Evolutionary conservation across 1,140 invertebrate genomes (phyloP), one percentile per base, ranked within the genome.

Genomic region (Bombus waltoni): DNA sequence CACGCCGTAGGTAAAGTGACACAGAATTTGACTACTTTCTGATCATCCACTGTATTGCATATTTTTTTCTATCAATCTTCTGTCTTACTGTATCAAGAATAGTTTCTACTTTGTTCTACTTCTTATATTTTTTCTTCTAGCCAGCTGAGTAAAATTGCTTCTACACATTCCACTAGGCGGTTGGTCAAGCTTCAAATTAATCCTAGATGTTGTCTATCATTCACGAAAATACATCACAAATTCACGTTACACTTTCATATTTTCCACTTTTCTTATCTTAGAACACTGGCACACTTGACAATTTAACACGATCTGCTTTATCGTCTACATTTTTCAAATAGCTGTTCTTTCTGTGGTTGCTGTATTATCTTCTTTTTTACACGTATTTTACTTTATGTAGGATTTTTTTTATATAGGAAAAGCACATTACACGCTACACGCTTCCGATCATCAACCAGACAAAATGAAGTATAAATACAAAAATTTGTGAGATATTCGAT

Each of bases 1-100:
- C 94, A 95, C 90, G 93, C 93, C 86, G 95, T 95, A 95, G 95
- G 95, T 95, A 95, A 95, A 93, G 93, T 94, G 90, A 90, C 77
- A 90, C 76, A 81, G 70, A 83, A 70, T 91, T 85, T 88, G 59
- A 28, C 89, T 90, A 89, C 62, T 82, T 76, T 86, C 82, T 76
- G 71, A 88, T 83, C 87, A 78, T 79, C 84, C n/a, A 68, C 83
- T 90, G n/a, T 90, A 82, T 66, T 81, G n/a, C 62, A 53, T 62
- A 83, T 77, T 77, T 75, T 71, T 90, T 42, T 15, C 71, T 72
- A 32, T 87, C 53, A 84, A 22, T 74, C 57, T 77, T 85, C 66
- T 82, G 6, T 86, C 42, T 65, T 85, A 86, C 44, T 65, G 73
- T 78, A 78, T 59, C 71, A n/a, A 81, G 38, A 35, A 59, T 71